A percentile compares a stretch with the other conserved stretches of the same genome.
Evolutionary conservation across 2,113 vertebrate species (phyloP).

Genomic region (Coptodon bakossiorum): DNA sequence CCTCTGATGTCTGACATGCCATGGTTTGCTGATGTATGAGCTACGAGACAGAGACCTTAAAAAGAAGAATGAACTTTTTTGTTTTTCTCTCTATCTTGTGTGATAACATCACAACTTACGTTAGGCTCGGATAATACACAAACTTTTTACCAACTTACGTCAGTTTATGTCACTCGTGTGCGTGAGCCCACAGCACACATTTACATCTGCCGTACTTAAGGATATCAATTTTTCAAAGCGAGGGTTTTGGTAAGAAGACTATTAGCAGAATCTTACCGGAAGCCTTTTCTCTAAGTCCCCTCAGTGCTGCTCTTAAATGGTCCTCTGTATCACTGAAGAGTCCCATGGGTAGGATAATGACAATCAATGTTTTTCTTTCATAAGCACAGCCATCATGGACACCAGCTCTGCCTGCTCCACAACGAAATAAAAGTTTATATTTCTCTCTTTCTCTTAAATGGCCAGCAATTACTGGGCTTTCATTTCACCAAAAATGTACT

Average conservation of each 20-base stretch:
- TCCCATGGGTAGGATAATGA: conserved; percentile 23
- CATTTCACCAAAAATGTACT: background rate
- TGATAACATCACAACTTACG: conserved; percentile 5
- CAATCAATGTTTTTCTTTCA: conserved; percentile 35
- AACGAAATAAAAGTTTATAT: background rate
- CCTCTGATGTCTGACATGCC: conserved; percentile 50
- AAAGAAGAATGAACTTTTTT: conserved; percentile 16
- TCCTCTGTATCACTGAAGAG: background rate
- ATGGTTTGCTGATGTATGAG: conserved; percentile 51
- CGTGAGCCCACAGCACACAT: background rate
- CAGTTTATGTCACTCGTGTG: background rate
- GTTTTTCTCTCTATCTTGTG: conserved; percentile 18
- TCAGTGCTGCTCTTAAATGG: background rate
- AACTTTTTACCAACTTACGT: background rate
- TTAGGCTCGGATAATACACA: background rate
- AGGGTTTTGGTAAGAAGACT: conserved; percentile 4
- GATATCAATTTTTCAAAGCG: background rate
- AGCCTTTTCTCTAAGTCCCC: background rate
- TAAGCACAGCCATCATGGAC: conserved; percentile 11
- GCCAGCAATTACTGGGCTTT: background rate
- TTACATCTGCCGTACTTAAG: conserved; percentile 14
- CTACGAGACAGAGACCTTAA: conserved; percentile 25
- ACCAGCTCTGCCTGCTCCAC: background rate
- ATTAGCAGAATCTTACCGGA: conserved; percentile 4
- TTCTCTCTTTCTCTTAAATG: background rate